phyloP scores from a whole-genome alignment of 2,113 vertebrate species.

The Sigmodon hispidus region DNA sequence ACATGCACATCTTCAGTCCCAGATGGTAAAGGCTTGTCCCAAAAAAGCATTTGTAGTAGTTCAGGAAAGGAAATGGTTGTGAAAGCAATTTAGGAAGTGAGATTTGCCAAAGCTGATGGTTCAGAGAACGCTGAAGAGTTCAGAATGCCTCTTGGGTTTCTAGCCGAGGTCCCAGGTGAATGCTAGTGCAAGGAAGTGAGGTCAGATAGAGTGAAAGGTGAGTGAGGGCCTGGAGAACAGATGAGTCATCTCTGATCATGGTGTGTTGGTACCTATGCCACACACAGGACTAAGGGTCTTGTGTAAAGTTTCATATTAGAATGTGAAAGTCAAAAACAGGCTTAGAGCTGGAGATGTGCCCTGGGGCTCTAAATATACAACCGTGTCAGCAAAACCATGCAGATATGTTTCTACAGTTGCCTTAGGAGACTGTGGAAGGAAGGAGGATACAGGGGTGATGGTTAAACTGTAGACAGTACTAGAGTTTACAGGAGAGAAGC shows the following conservation, averaged over 20 bases:
- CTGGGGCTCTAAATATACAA: neutral
- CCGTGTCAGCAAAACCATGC: neutral
- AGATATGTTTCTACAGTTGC: neutral
- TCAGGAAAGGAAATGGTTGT: neutral
- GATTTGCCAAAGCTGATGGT: neutral
- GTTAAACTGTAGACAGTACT: neutral
- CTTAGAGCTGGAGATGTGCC: neutral
- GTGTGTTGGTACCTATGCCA: neutral
- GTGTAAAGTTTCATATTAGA: neutral
- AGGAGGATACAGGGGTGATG: neutral
- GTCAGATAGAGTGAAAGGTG: constrained; percentile 1
- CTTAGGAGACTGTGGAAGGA: neutral
- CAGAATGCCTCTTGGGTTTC: neutral
- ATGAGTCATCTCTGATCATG: neutral
- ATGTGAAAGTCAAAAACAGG: neutral
- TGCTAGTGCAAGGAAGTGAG: neutral
- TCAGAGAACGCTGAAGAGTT: neutral
- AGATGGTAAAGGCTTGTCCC: neutral
- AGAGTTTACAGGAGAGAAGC: neutral
- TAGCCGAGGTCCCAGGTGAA: neutral
- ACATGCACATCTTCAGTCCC: neutral
- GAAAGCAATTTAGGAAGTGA: neutral
- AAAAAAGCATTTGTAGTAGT: neutral
- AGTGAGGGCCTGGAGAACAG: neutral
- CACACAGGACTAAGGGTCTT: neutral